Conservation (phyloP, 2,113 vertebrate species). For the Istiophorus platypterus region DNA sequence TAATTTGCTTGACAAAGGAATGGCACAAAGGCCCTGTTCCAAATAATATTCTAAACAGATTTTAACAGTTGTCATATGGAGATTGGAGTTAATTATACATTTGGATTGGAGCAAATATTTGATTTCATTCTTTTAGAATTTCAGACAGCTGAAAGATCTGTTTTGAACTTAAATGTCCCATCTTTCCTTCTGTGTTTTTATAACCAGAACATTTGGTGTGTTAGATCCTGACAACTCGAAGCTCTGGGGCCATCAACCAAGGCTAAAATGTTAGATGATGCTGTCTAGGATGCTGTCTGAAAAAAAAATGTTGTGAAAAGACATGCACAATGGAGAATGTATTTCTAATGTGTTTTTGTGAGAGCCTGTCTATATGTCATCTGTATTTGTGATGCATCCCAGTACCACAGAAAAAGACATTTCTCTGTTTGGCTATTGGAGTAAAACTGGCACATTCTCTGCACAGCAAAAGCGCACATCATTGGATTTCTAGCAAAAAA, state of each 20-base stretch:
- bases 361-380: constrained; percentile 41
- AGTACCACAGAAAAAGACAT: constrained; percentile 24
- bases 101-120: constrained; percentile 28
- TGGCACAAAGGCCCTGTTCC: neutral
- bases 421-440: constrained; percentile 43
- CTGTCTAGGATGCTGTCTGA: constrained; percentile 49
- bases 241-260: constrained; percentile 55
- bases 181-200: constrained; percentile 56
- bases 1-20: neutral
- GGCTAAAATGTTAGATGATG: constrained; percentile 51
- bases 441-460: constrained; percentile 42
- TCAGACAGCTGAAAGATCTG: constrained; percentile 15
- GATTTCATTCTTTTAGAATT: constrained; percentile 27
- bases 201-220: constrained; percentile 39
- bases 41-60: neutral
- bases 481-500: constrained; percentile 46
- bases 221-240: constrained; percentile 58
- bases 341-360: constrained; percentile 60
- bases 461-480: constrained; percentile 42
- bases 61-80: neutral
- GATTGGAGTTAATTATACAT: constrained; percentile 23
- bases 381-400: constrained; percentile 49
- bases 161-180: constrained; percentile 22
- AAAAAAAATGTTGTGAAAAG: constrained; percentile 53
- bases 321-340: constrained; percentile 56